phyloP scores from a whole-genome alignment of 1,140 invertebrate genomes.

The Propsilocerus akamusi region DNA sequence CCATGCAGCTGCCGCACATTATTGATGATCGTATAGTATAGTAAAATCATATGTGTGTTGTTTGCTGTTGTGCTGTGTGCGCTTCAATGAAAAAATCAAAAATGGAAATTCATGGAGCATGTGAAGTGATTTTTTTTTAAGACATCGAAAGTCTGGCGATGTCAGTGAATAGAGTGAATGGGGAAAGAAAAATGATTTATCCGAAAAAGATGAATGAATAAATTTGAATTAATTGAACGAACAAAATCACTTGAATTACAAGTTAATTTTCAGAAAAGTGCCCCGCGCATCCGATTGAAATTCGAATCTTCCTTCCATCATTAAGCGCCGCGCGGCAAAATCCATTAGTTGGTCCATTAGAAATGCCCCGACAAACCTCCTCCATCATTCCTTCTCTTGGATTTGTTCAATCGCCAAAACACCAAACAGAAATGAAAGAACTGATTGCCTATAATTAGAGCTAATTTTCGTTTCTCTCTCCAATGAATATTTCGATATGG shows the following conservation, averaged over 20 bases:
- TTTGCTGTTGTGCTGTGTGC: too few relatives aligned
- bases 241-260: neutral
- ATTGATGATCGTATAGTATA: slow-evolving; percentile 3
- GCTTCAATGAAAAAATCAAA: too few relatives aligned
- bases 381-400: too few relatives aligned
- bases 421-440: too few relatives aligned
- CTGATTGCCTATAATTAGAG: slow-evolving; percentile 1
- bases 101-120: too few relatives aligned
- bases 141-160: too few relatives aligned
- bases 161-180: too few relatives aligned
- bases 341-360: neutral
- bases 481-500: too few relatives aligned
- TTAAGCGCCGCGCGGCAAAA: slow-evolving; percentile 1
- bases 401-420: too few relatives aligned
- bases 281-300: neutral
- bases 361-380: too few relatives aligned
- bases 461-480: neutral
- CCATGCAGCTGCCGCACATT: neutral
- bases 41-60: too few relatives aligned
- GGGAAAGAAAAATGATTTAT: neutral
- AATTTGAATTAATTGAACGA: neutral
- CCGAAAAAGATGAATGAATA: neutral
- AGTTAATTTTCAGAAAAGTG: neutral
- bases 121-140: too few relatives aligned
- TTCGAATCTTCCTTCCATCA: neutral